Base-by-base conservation (phyloP, 2,888 invertebrate species). In the Zootermopsis nevadensis region DNA sequence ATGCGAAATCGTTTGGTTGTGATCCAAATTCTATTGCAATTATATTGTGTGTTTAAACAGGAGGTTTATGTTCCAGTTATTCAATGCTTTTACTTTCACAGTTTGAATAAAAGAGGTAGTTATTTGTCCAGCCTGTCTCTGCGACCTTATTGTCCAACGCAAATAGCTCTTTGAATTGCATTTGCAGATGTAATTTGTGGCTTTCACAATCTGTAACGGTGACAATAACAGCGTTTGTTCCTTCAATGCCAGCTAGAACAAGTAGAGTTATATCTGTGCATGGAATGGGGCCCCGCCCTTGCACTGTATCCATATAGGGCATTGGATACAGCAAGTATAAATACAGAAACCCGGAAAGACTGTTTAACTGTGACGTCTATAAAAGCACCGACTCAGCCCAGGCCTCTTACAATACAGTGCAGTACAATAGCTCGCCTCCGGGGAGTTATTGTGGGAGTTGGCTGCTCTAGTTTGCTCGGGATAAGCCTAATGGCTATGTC, bases 401-500 rank as follows among this genome's bases (percentile, higher is more conserved):
- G 19, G 48, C 19, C 60, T n/a, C n/a, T 74, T 74, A 38, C 74
- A 74, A 38, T 38, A 38, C 38, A 38, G 74, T 42, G 74, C 74
- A 38, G 33, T 24, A 74, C 74, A 74, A 74, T 77, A 38, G 66
- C n/a, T 66, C 33, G 66, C 60, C 79, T 19, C 60, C 2, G 27
- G 60, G 33, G 66, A 66, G 38, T 66, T 55, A 66, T 79, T 79
- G 66, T 66, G 79, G 31, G 27, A 77, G 77, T 35, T 55, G 60
- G 79, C 31, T 66, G 79, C 60, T 79, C 66, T 35, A 79, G 79
- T 79, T 79, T 79, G 79, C 79, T 79, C 35, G 8, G 60, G 79
- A 79, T 79, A n/a, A n/a, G n/a, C n/a, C n/a, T n/a, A 79, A 79
- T 79, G 27, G 79, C 38, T 31, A 33, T 77, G 77, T 77, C 77